Percentiles rank a stretch among this genome's conserved stretches.
phyloP scores from a whole-genome alignment of 2,797 vertebrate genomes.

The Syndactyla subalaris region DNA sequence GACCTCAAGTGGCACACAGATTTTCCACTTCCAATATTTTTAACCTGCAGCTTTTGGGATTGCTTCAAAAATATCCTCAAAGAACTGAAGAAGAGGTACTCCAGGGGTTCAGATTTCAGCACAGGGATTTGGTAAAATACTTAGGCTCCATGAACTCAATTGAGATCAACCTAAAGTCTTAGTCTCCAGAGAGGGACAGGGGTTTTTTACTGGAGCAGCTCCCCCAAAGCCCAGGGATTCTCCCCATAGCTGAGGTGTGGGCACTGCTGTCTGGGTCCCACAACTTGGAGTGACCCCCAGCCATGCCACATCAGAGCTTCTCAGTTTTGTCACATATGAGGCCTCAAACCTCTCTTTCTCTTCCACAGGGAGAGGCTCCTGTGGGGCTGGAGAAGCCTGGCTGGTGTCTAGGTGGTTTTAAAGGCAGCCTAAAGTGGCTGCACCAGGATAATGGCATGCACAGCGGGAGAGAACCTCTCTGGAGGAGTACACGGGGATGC shows the following conservation, averaged over 20 bases:
- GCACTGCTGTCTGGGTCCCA: rapidly evolving
- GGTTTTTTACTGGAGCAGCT: background rate
- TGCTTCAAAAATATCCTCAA: background rate
- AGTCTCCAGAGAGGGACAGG: background rate
- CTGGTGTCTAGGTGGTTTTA: constrained; percentile 22
- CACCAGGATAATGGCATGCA: background rate
- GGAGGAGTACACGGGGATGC: constrained; percentile 17
- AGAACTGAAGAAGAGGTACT: background rate
- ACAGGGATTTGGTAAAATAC: rapidly evolving
- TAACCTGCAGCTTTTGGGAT: background rate
- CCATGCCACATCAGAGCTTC: rapidly evolving
- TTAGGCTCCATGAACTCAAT: background rate
- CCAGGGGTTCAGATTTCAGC: too few relatives aligned
- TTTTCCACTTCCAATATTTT: background rate
- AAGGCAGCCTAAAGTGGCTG: constrained; percentile 43
- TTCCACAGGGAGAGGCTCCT: background rate
- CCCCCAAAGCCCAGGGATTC: background rate
- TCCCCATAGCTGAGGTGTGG: rapidly evolving
- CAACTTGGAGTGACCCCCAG: background rate
- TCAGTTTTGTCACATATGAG: rapidly evolving
- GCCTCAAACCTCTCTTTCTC: background rate
- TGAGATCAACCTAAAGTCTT: background rate
- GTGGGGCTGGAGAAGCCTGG: background rate
- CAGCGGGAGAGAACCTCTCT: constrained; percentile 33
- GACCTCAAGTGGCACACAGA: too few relatives aligned